These are phyloP conservation scores for Harpalus rufipes DNA, from an alignment of 2,888 invertebrate species.

Conservation along the genomic window DNA sequence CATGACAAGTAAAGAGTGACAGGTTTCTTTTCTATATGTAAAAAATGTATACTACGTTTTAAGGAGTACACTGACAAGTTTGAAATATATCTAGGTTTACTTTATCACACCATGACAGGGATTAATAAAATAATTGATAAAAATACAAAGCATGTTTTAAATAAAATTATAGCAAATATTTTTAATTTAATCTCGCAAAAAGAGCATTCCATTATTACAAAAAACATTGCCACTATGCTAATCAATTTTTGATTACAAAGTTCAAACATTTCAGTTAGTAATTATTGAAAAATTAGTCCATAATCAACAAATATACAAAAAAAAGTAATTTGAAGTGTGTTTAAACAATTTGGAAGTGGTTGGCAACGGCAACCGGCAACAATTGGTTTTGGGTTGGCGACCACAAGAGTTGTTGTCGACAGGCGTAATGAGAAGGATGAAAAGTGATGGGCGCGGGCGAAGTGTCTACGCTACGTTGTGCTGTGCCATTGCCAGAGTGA, in stretches of 20 bases:
- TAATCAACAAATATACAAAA: background rate
- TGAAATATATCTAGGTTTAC: too few relatives aligned
- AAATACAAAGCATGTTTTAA: background rate
- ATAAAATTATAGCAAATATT: background rate
- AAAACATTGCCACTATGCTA: background rate
- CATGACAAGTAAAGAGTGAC: too few relatives aligned
- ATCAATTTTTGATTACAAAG: background rate
- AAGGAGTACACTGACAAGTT: too few relatives aligned
- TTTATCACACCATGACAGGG: too few relatives aligned
- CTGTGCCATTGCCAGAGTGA: background rate
- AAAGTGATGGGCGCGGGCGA: background rate
- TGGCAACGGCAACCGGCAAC: background rate
- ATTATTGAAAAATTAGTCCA: background rate
- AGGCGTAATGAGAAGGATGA: background rate
- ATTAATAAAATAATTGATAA: too few relatives aligned
- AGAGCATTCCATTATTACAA: background rate
- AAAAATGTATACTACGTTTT: too few relatives aligned
- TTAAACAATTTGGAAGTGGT: background rate
- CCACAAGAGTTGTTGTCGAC: background rate
- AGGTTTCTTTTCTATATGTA: too few relatives aligned
- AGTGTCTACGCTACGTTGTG: constrained; percentile 5
- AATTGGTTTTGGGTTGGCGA: background rate
- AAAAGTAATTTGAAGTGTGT: too few relatives aligned
- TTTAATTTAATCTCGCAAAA: background rate
- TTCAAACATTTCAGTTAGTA: background rate